Conservation (phyloP, 2,888 invertebrate species). For the Caenorhabditis virilis region DNA sequence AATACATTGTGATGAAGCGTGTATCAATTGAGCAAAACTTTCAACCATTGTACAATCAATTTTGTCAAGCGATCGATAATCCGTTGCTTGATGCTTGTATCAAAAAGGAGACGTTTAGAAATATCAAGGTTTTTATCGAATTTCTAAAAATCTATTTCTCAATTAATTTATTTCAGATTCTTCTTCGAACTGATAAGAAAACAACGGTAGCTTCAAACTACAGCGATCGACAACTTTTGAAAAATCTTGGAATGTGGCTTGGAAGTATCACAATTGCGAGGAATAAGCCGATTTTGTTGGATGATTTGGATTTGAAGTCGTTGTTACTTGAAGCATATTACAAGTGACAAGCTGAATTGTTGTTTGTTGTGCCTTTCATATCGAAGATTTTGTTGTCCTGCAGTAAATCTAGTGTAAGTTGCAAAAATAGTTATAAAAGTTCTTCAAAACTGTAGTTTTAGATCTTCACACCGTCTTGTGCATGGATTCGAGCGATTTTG, state of each 20-base stretch:
- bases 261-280: slow-evolving; percentile 94
- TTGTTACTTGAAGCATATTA: slow-evolving; percentile 94
- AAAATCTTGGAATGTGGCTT: slow-evolving; percentile 98
- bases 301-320: slow-evolving; percentile 91
- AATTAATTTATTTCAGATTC: slow-evolving; percentile 75
- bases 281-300: slow-evolving; percentile 45
- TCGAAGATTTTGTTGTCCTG: slow-evolving; percentile 96
- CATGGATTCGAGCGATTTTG: slow-evolving; percentile 97
- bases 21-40: slow-evolving; percentile 93
- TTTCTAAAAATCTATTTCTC: too few relatives aligned
- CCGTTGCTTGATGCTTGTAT: slow-evolving; percentile 84
- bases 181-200: slow-evolving; percentile 88
- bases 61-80: slow-evolving; percentile 87
- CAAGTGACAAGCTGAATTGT: slow-evolving; percentile 92
- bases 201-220: slow-evolving; percentile 87
- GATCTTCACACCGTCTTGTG: slow-evolving; percentile 94
- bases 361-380: slow-evolving; percentile 97
- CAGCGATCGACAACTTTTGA: slow-evolving; percentile 91
- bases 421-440: not conserved
- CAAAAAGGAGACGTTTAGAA: slow-evolving; percentile 90
- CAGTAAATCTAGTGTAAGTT: slow-evolving; percentile 79
- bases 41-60: slow-evolving; percentile 92
- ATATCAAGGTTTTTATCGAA: slow-evolving; percentile 86
- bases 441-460: slow-evolving; percentile 43
- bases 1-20: slow-evolving; percentile 96